Percentiles rank a stretch among this genome's conserved stretches.
Conservation (phyloP, 2,888 invertebrate species). For the Zhengitettix transpicula region DNA sequence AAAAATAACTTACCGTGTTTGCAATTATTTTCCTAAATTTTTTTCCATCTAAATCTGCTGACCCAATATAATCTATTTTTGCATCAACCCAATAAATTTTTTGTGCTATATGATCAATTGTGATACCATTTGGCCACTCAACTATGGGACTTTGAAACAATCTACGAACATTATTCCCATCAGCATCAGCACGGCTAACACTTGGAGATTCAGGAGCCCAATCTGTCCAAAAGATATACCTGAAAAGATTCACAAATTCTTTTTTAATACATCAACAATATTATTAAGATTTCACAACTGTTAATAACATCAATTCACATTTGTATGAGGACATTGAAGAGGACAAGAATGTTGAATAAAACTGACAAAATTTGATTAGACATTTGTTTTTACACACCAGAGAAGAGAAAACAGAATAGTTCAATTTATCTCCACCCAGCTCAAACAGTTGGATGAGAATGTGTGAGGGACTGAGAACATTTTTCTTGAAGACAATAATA, state of each 20-base stretch:
- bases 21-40: conserved; percentile 46
- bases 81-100: conserved; percentile 82
- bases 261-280: not conserved
- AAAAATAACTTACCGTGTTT: conserved; percentile 26
- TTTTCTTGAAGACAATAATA: too few species aligned
- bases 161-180: conserved; percentile 50
- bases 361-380: too few species aligned
- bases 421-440: too few species aligned
- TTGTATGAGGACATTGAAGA: not conserved
- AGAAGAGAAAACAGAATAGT: too few species aligned
- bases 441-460: too few species aligned
- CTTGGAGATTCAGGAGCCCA: conserved; percentile 66
- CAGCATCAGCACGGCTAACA: conserved; percentile 61
- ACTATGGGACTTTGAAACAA: conserved; percentile 49
- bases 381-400: too few species aligned
- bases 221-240: conserved; percentile 71
- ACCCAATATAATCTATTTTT: conserved; percentile 61
- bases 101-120: conserved; percentile 66
- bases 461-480: too few species aligned
- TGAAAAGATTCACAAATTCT: conserved; percentile 14
- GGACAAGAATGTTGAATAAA: not conserved
- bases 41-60: conserved; percentile 53
- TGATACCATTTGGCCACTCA: conserved; percentile 75
- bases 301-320: too few species aligned
- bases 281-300: not conserved